Evolutionary conservation across 2,113 vertebrate genomes (phyloP), one percentile per base, ranked within the genome.

Genomic region (Arenaria interpres): DNA sequence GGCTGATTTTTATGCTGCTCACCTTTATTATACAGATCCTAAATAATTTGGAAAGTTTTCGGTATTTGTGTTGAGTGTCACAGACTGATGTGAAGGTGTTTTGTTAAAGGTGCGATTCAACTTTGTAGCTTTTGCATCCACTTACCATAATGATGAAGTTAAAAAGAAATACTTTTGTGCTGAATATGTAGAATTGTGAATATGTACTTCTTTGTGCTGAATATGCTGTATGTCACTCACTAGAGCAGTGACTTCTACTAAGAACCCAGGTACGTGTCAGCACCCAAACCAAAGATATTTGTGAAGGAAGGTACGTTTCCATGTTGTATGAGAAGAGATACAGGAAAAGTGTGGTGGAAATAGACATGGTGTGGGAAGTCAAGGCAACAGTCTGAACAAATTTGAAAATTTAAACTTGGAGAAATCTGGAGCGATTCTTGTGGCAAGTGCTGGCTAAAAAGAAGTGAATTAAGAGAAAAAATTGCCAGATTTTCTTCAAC

Each of bases 11-110:
- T 67, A 22, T 57, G 41, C 17, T 68, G 18, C 5, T 84, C 7
- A 5, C 28, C 14, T 20, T 64, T 53, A 25, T 51, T 84, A 16
- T 21, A 23, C 1, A 0, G 35, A 50, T 54, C 24, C 37, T 77
- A 53, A 90, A 54, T 76, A 6, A 46, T 54, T 17, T 2, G 23
- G 84, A 50, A 13, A 24, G 6, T 48, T 33, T 64, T 77, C 22
- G 12, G 4, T 39, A 35, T 72, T 73, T 66, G 18, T 53, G 22
- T 30, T 67, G 60, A 43, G 43, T 39, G 63, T 14, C 64, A 27
- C 32, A 54, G 59, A 32, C 21, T 37, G 53, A 51, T 1, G 0
- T 19, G 63, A 77, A 14, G 0, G 0, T 41, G 15, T 56, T 81
- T 77, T 63, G 10, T 71, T 45, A 28, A 88, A 56, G 28, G 37